Conservation (phyloP, 2,797 vertebrate genomes). For the Enteromius paludinosus region DNA sequence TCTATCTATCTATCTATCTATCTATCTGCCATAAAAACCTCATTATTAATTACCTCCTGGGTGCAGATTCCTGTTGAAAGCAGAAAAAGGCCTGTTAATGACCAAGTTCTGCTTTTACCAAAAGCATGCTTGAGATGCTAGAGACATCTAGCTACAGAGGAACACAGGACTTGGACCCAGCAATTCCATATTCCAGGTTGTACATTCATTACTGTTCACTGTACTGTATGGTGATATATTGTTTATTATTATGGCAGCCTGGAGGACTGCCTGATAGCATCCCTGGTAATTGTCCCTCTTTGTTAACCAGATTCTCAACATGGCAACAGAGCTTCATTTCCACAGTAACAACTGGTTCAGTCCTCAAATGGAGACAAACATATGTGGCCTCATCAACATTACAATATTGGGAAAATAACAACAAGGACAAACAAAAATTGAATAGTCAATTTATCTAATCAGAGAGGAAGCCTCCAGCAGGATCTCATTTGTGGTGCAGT, state of each 20-base stretch:
- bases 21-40: constrained; percentile 57
- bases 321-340: constrained; percentile 45
- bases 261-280: not conserved
- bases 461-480: constrained; percentile 66
- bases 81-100: constrained; percentile 71
- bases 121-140: no score
- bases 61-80: constrained; percentile 65
- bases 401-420: constrained; percentile 66
- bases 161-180: constrained; percentile 67
- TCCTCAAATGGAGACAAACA: constrained; percentile 58
- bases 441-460: constrained; percentile 68
- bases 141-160: constrained; percentile 59
- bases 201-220: constrained; percentile 64
- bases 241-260: not conserved
- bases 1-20: no score
- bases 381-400: constrained; percentile 57
- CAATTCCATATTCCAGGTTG: constrained; percentile 42
- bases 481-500: constrained; percentile 63
- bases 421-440: constrained; percentile 56
- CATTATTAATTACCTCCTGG: constrained; percentile 76
- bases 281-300: constrained; percentile 47
- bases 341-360: constrained; percentile 53
- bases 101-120: constrained; percentile 62
- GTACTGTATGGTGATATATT: constrained; percentile 40
- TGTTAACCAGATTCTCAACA: constrained; percentile 44